Conservation (phyloP, 1,140 invertebrate genomes). For the Sycophaga agraensis region DNA sequence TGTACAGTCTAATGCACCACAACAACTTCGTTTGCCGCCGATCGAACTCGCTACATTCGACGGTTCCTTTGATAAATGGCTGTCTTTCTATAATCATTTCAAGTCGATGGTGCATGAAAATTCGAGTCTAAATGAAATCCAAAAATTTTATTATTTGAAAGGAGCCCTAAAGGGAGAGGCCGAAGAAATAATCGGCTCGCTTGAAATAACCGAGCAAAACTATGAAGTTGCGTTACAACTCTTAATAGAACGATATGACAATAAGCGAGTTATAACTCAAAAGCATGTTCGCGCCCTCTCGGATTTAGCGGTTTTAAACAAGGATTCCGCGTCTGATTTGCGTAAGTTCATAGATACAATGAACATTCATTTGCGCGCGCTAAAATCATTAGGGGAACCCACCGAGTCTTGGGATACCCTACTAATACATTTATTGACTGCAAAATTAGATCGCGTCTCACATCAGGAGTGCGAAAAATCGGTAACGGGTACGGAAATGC, state of each 20-base stretch:
- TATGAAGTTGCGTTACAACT: background rate
- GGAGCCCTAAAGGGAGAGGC: background rate
- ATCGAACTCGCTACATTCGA: background rate
- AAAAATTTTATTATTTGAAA: background rate
- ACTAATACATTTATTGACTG: constrained; percentile 38
- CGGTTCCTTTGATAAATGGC: background rate
- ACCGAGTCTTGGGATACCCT: constrained; percentile 40
- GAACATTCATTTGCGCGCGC: constrained; percentile 39
- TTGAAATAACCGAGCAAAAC: background rate
- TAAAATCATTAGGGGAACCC: constrained; percentile 27
- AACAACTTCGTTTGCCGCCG: background rate
- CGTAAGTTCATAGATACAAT: constrained; percentile 42
- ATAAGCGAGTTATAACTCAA: constrained; percentile 42
- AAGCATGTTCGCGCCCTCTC: constrained; percentile 40
- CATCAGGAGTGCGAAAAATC: constrained; percentile 40
- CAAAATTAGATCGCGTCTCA: constrained; percentile 39
- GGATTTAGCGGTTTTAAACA: constrained; percentile 31
- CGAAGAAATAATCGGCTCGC: background rate
- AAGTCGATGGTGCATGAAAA: background rate
- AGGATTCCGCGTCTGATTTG: constrained; percentile 34
- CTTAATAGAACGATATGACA: constrained; percentile 38
- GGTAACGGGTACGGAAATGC: constrained; percentile 27
- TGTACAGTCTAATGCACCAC: background rate
- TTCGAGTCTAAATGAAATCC: background rate
- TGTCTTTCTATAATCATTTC: background rate